Base-by-base conservation (phyloP, 2,888 invertebrate species). In the Andrena haemorrhoa region DNA sequence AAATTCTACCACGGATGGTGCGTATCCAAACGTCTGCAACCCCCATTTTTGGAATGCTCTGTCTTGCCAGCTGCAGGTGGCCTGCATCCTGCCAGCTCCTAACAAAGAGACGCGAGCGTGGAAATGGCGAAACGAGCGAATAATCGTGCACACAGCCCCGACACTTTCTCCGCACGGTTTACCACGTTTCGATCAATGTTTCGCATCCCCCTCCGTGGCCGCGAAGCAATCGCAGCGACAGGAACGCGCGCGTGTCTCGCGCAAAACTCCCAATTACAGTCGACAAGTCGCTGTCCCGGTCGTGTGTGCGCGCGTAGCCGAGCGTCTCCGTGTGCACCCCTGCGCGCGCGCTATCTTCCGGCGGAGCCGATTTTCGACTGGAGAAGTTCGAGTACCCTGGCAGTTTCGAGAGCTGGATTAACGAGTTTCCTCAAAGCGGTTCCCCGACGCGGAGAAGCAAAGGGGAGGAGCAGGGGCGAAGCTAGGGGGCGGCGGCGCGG, bases 401-500 rank as follows among this genome's bases (percentile, higher is more conserved):
- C 82, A 89, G 89, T 89, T 89, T 86, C 89, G 85, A 89, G 86
- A 76, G 87, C 77, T 85, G 86, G 87, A 89, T 88, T 89, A 90
- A 90, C 87, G 89, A 89, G 89, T 90, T 89, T 86, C 89, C 85
- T 85, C 88, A 88, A 88, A 88, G 86, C 86, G 85, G 76, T 85
- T 79, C 79, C 76, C 23, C 75, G 76, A 63, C 60, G 66, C 35
- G 49, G 64, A 56, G 61, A 56, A 33, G 31, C 68, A 56, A 64
- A 53, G 70, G 74, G 78, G 76, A 47, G 29, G 65, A 33, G 4
- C 23, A 26, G 29, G 29, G 58, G 66, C 70, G 74, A 51, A 58
- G 51, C 31, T 23, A 61, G 23, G 60, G 31, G 53, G 69, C 10
- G 31, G 68, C 10, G 51, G 69, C 12, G 23, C 8, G 8, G 65